Conservation (phyloP, 2,113 vertebrate species). For the Megaceryle maxima region DNA sequence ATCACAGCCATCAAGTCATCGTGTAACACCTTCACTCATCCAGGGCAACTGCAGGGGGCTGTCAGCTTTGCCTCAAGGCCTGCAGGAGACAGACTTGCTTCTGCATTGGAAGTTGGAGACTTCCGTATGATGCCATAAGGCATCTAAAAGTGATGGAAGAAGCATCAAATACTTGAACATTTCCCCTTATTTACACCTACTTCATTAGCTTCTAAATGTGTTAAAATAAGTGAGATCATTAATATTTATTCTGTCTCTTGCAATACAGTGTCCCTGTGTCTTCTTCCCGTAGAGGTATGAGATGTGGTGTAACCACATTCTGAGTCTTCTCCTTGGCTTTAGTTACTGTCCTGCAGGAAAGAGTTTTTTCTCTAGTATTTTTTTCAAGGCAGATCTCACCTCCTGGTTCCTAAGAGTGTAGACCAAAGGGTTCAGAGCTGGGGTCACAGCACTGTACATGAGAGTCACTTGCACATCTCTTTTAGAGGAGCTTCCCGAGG, state of each 20-base stretch:
- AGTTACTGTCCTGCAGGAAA: not conserved
- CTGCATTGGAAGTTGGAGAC: not conserved
- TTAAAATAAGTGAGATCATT: not conserved
- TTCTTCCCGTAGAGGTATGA: not conserved
- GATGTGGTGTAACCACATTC: not conserved
- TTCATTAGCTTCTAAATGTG: not conserved
- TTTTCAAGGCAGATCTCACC: constrained; percentile 42
- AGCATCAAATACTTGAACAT: not conserved
- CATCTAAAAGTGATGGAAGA: not conserved
- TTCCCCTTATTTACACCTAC: not conserved
- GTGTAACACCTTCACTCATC: not conserved
- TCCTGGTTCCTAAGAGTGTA: constrained; percentile 60
- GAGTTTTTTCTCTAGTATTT: not conserved
- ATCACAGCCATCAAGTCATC: not conserved
- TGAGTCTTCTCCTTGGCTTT: not conserved
- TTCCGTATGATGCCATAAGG: too few species aligned
- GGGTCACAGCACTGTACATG: not conserved
- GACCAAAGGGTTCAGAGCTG: constrained; percentile 55
- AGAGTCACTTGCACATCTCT: not conserved
- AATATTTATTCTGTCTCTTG: not conserved
- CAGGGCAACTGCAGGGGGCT: not conserved
- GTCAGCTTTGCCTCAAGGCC: not conserved
- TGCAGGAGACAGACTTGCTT: not conserved
- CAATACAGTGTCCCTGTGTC: not conserved
- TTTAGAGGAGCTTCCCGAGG: not conserved